These are phyloP conservation scores for Chaetops frenatus DNA, from an alignment of 2,113 vertebrate genomes.

Conservation along the genomic window DNA sequence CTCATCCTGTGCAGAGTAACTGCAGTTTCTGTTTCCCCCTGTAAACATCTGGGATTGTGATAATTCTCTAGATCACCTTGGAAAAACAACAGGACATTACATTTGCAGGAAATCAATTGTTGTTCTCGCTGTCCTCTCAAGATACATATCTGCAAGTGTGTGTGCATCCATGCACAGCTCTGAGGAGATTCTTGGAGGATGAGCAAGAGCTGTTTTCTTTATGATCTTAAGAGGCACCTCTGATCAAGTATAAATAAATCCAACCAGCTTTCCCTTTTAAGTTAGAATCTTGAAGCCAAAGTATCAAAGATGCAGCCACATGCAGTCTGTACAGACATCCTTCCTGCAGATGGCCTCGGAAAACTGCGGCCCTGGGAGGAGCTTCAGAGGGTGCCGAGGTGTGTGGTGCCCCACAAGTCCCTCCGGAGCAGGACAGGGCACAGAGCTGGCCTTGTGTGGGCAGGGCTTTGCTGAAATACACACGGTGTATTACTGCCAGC, in stretches of 20 bases:
- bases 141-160: not conserved
- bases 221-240: not conserved
- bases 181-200: not conserved
- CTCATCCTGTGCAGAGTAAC: not conserved
- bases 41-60: conserved; percentile 30
- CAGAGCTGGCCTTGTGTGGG: not conserved
- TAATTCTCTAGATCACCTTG: not conserved
- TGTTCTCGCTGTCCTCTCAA: not conserved
- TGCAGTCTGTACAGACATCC: not conserved
- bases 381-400: not conserved
- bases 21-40: not conserved
- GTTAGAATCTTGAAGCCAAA: not conserved
- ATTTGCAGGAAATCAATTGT: conserved; percentile 22
- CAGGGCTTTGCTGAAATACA: not conserved
- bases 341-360: not conserved
- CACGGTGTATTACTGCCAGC: not conserved
- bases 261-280: not conserved
- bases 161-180: not conserved
- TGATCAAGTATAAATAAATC: not conserved
- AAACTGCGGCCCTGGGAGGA: not conserved
- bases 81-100: not conserved
- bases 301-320: not conserved
- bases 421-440: not conserved
- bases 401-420: not conserved
- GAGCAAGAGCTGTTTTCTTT: not conserved